Base-by-base conservation (phyloP, 2,113 vertebrate genomes). In the Peromyscus californicus region DNA sequence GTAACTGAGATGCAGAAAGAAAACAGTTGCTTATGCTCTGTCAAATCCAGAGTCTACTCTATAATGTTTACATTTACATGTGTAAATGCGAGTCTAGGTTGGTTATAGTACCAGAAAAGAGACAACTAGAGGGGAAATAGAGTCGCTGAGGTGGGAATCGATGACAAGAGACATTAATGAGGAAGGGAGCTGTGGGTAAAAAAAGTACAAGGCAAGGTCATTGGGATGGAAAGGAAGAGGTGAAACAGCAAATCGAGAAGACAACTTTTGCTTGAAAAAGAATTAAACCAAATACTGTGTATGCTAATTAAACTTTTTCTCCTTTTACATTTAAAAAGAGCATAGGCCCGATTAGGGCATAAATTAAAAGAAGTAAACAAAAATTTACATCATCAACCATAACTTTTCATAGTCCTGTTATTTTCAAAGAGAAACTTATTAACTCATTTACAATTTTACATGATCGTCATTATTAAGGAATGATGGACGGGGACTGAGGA, bases 401-500 rank as follows among this genome's bases (percentile, higher is more conserved):
- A 94, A 42, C 6, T 31, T 69, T 72, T 63, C 51, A 45, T n/a
- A 85, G 90, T 76, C 36, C 48, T 16, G 15, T 80, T 69, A 0
- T 42, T 82, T 48, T 45, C 16, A 48, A 63, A 36, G 39, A 96
- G 36, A 88, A 95, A 82, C 5, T 67, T 19, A 70, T 45, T 57
- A 36, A 78, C 61, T 33, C 3, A 31, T 5, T 91, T 63, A n/a
- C n/a, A 70, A 13, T 26, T 19, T 63, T 36, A 17, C 22, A 26
- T 59, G 11, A 45, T 39, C 57, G 51, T 95, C 88, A 79, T 61
- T 63, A 65, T 39, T 74, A 92, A 92, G 61, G 54, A 92, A 89
- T 63, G 65, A 26, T 24, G 51, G 69, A 48, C 57, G 26, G 57
- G 48, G 78, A 45, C 21, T 24, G 3, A 59, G 61, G 26, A 86